These are phyloP conservation scores for Hozukius guyotensis DNA, from an alignment of 2,797 vertebrate species.

Conservation along the genomic window DNA sequence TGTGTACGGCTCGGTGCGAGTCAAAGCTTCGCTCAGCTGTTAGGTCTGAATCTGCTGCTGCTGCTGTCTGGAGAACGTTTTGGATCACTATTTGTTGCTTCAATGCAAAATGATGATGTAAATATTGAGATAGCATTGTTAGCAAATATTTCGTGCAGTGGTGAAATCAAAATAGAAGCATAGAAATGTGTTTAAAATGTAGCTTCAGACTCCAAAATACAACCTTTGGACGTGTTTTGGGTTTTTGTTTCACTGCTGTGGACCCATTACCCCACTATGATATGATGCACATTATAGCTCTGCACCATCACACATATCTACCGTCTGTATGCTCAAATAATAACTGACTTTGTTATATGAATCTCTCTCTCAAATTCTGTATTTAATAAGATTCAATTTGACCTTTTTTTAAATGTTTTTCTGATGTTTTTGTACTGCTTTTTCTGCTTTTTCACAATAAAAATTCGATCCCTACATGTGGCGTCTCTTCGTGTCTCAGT, in stretches of 20 bases:
- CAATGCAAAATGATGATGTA: not conserved
- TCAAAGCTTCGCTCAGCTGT: slow-evolving; percentile 46
- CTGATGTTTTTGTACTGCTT: slow-evolving; percentile 30
- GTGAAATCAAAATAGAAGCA: not conserved
- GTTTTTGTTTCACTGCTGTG: not conserved
- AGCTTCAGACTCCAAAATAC: not conserved
- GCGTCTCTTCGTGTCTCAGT: slow-evolving; percentile 16
- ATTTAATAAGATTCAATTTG: not conserved
- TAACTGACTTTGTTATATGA: not conserved
- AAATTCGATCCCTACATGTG: not conserved
- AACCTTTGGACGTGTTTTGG: not conserved
- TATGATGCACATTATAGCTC: not conserved
- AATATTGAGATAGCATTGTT: not conserved
- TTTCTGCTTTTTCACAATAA: slow-evolving; percentile 44
- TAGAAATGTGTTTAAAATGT: not conserved
- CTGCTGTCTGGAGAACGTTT: not conserved
- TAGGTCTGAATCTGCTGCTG: slow-evolving; percentile 22
- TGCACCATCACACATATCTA: not conserved
- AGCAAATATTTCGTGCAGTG: not conserved
- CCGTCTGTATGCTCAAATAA: not conserved
- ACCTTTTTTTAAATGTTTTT: not conserved
- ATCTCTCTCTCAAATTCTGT: not conserved
- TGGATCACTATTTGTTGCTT: not conserved
- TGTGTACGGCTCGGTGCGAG: slow-evolving; percentile 34
- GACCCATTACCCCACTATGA: not conserved